Evolutionary conservation across 2,888 invertebrate species (phyloP).

Genomic region (Temnothorax ravouxi): DNA sequence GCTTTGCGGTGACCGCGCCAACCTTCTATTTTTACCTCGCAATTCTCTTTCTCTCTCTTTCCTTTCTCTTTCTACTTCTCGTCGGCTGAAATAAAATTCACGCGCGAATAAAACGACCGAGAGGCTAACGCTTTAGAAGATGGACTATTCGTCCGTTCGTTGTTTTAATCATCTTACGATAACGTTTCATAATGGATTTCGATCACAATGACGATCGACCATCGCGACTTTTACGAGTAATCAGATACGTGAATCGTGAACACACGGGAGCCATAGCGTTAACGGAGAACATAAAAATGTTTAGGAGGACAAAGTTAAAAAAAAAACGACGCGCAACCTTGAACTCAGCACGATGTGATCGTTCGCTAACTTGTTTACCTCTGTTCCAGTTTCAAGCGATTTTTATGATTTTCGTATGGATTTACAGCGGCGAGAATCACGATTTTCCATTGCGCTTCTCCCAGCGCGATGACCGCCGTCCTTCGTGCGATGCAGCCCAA

Average conservation of each 20-base stretch:
- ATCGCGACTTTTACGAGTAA: not conserved
- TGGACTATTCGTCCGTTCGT: not conserved
- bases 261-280: not conserved
- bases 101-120: slow-evolving; percentile 8
- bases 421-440: slow-evolving; percentile 34
- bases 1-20: slow-evolving; percentile 11
- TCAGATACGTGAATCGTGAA: not conserved
- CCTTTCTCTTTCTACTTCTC: not conserved
- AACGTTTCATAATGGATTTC: not conserved
- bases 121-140: not conserved
- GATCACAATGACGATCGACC: not conserved
- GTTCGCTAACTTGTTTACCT: not conserved
- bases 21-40: slow-evolving; percentile 33
- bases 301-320: slow-evolving; percentile 3
- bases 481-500: slow-evolving; percentile 66
- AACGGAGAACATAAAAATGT: not conserved
- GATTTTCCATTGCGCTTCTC: slow-evolving; percentile 59
- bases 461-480: slow-evolving; percentile 64
- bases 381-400: slow-evolving; percentile 11
- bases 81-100: slow-evolving; percentile 9
- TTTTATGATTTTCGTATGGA: slow-evolving; percentile 50
- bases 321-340: not conserved
- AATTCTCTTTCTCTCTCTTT: not conserved
- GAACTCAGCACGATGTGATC: not conserved
- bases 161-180: not conserved